These are phyloP conservation scores for Butastur rufipennis DNA, from an alignment of 2,113 vertebrate genomes.

Conservation along the genomic window DNA sequence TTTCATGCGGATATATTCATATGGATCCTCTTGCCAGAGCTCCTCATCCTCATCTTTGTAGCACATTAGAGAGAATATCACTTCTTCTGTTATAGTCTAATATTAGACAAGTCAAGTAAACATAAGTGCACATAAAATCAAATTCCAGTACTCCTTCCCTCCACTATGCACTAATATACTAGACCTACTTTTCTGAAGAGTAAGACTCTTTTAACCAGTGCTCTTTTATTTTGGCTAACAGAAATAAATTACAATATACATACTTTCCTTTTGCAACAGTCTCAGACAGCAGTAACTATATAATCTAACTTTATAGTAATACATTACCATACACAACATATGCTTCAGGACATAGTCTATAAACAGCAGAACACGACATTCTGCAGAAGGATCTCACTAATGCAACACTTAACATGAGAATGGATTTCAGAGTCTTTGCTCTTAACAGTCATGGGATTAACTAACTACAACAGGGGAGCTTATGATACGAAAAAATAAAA, in stretches of 20 bases:
- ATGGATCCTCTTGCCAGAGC: conserved; percentile 95
- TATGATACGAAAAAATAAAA: neutral
- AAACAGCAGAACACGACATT: neutral
- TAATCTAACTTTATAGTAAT: neutral
- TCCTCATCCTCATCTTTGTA: conserved; percentile 98
- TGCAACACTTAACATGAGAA: neutral
- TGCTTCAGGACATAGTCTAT: neutral
- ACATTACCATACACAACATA: neutral
- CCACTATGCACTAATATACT: neutral
- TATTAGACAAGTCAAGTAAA: neutral
- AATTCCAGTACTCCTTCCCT: neutral
- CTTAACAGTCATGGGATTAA: neutral
- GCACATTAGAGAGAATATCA: conserved; percentile 97
- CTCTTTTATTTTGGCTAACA: neutral
- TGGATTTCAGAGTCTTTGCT: neutral
- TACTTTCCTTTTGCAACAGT: neutral
- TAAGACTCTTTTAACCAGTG: neutral
- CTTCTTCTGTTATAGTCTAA: conserved; percentile 89
- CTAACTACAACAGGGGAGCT: neutral
- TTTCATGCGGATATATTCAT: conserved; percentile 97
- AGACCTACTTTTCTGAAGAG: neutral
- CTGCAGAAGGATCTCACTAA: neutral
- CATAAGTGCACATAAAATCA: neutral
- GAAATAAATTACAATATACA: neutral
- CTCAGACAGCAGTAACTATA: neutral